phyloP scores from a whole-genome alignment of 2,888 invertebrate species.

The Zeuzera pyrina region DNA sequence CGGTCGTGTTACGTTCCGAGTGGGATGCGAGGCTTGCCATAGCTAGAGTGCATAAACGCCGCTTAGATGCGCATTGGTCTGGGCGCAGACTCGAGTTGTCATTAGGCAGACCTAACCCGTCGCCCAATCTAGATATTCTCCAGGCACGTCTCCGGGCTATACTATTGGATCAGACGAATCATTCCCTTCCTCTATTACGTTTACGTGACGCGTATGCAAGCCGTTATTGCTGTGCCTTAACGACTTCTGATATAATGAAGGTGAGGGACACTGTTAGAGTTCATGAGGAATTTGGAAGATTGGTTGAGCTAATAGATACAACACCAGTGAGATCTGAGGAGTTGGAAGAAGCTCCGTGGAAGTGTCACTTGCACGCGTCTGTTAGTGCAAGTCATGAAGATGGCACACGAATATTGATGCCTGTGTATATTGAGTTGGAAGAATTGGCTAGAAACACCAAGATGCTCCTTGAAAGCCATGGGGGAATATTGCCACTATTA shows the following conservation, averaged over 20 bases:
- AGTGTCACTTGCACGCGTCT: conserved; percentile 63
- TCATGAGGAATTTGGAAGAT: conserved; percentile 55
- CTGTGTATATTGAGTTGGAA: conserved; percentile 78
- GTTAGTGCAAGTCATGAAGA: conserved; percentile 48
- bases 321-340: conserved; percentile 44
- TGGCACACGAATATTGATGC: conserved; percentile 73
- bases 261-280: conserved; percentile 80
- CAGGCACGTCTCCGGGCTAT: conserved; percentile 81
- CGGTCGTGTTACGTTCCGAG: conserved; percentile 78
- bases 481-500: conserved; percentile 83
- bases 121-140: conserved; percentile 76
- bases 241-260: conserved; percentile 80
- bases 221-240: conserved; percentile 82
- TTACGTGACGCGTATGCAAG: conserved; percentile 88
- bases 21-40: conserved; percentile 84
- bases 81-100: conserved; percentile 86
- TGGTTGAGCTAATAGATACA: conserved; percentile 53
- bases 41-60: conserved; percentile 86
- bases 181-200: conserved; percentile 83
- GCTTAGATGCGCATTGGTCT: conserved; percentile 76
- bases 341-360: conserved; percentile 62
- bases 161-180: conserved; percentile 82
- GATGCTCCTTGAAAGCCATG: conserved; percentile 80
- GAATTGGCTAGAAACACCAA: conserved; percentile 77
- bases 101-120: conserved; percentile 73